Base-by-base conservation (phyloP, 2,888 invertebrate genomes). In the Rhagophthalmus giganteus region DNA sequence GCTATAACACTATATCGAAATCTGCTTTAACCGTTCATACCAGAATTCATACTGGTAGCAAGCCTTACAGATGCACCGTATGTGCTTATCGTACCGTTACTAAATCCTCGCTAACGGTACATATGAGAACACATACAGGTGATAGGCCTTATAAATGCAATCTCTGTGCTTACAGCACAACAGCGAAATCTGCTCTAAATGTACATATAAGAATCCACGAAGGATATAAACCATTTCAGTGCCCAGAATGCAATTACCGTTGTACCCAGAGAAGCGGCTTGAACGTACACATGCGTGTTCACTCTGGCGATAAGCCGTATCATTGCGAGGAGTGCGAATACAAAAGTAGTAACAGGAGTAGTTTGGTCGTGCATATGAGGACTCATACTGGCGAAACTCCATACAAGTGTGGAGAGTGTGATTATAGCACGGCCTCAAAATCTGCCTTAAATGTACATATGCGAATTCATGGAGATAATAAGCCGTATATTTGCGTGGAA, bases 21-120 rank as follows among this genome's bases (percentile, higher is more conserved):
- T 51, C 51, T 4, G 51, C 51, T 1, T 26, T 58, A 27, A 45
- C 41, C 1, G 47, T 46, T 12, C 58, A 58, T 28, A 35, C 40
- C 6, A 37, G 53, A 5, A 37, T 42, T 6, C 58, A 58, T 25
- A 46, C 55, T 1, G 58, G 58, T 4, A 48, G 52, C 32, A 38
- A 44, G 9, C 53, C 55, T 0, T 55, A 50, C 9, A 12, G 32
- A 1, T 58, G 58, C 15, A 27, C 27, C 2, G 6, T 34, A 2
- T 58, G 58, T 24, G 26, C 16, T 2, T 52, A 55, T 6, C 41
- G 41, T 9, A 49, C 48, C 1, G 31, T 34, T 3, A 46, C 44
- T 1, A 42, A 41, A 4, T 46, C 39, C 8, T 51, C 47, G 1
- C 27, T 55, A 13, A 55, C 39, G 1, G 41, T 45, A 14, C 55